Evolutionary conservation across 2,888 invertebrate species (phyloP), one percentile per base, ranked within the genome.

Genomic region (Gymnosoma rotundatum): DNA sequence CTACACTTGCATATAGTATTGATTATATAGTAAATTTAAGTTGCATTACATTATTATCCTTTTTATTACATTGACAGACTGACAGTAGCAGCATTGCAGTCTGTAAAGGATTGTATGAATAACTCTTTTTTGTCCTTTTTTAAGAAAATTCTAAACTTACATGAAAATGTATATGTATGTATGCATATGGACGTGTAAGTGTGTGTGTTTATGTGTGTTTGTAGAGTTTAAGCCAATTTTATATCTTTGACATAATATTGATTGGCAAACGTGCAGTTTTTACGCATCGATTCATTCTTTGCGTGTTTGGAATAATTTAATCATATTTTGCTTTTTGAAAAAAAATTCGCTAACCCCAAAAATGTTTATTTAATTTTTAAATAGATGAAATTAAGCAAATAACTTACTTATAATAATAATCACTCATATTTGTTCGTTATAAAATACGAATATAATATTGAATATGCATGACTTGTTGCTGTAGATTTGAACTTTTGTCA

Each of bases 61-160:
- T 81, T 84, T 78, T 69, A 69, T 64, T 73, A 74, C 69, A 78
- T 73, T 84, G 81, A 78, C 80, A 83, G 83, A 73, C 38, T 83
- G 83, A 83, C 84, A 84, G 81, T 10, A 84, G 58, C 84, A 84
- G 84, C 84, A 84, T 78, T 84, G 84, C 84, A 84, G 84, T 84
- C 78, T 84, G 64, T 64, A 84, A 84, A 81, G 74, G 73, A 81
- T 81, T 84, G 78, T 73, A 69, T 78, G 73, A 83, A 78, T 73
- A 78, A 78, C 48, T 74, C 48, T 54, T 21, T 58, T 63, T 78
- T 56, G 69, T 76, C 72, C 60, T 60, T 52, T 73, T 80, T 78
- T 48, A 63, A 50, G 75, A 48, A 45, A 50, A 60, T 72, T 18
- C 18, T 20, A 5, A n/a, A 25, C 38, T 45, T 36, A 48, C 58